Evolutionary conservation across 1,140 invertebrate genomes (phyloP).

Genomic region (Platyscapa corneri): DNA sequence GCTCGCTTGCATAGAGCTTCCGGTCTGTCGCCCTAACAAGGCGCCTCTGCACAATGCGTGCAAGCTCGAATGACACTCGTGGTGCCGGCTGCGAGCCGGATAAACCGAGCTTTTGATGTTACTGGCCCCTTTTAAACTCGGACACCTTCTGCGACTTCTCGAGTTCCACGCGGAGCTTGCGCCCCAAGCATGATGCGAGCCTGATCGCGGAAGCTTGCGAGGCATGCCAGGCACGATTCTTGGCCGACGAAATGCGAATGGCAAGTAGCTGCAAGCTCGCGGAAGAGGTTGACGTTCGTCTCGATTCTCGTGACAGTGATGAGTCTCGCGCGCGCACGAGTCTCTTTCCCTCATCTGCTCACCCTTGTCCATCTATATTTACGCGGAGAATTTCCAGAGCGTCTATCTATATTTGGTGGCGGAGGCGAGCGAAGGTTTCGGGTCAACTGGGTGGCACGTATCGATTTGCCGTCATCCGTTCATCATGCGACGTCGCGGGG

Average conservation of each 20-base stretch:
- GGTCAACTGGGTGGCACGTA: slow-evolving; percentile 48
- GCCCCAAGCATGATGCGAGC: slow-evolving; percentile 62
- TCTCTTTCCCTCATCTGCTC: too few species aligned
- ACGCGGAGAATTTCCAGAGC: background rate
- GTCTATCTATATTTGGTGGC: background rate
- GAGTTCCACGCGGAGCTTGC: background rate
- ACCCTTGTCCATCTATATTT: too few species aligned
- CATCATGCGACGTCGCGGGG: slow-evolving; percentile 73
- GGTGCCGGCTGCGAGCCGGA: slow-evolving; percentile 62
- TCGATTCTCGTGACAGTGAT: background rate
- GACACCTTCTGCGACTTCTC: background rate
- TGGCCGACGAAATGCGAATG: slow-evolving; percentile 45
- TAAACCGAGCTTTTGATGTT: slow-evolving; percentile 72
- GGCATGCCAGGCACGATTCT: slow-evolving; percentile 68
- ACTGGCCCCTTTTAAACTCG: slow-evolving; percentile 59
- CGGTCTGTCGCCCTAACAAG: slow-evolving; percentile 34
- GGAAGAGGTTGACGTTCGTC: background rate
- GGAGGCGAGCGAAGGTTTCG: too few species aligned
- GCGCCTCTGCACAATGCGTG: slow-evolving; percentile 27
- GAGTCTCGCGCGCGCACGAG: too few species aligned
- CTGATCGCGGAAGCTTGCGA: slow-evolving; percentile 66
- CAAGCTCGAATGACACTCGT: slow-evolving; percentile 44
- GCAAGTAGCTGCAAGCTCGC: slow-evolving; percentile 19
- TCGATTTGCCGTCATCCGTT: slow-evolving; percentile 73
- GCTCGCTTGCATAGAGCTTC: slow-evolving; percentile 38